phyloP scores from a whole-genome alignment of 64 coral and sea anemone genomes.

The Trachythela sp. region DNA sequence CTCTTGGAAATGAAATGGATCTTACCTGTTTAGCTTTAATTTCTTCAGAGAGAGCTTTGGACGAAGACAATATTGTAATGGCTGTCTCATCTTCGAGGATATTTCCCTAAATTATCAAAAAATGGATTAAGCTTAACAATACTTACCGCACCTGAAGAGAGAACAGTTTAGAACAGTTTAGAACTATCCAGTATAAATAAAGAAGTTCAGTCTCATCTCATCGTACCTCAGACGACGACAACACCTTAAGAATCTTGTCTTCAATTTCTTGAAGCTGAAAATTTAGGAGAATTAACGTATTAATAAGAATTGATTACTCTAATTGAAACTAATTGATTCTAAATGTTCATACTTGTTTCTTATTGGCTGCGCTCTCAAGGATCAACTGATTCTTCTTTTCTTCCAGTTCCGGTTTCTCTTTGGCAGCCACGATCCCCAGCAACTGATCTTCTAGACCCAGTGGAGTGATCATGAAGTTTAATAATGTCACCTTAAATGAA shows the following conservation, averaged over 20 bases:
- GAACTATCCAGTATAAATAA: background rate
- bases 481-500: constrained; percentile 46
- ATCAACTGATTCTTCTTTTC: constrained; percentile 97
- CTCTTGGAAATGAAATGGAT: background rate
- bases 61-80: constrained; percentile 95
- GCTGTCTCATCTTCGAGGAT: constrained; percentile 99
- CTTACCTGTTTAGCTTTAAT: constrained; percentile 94
- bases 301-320: background rate
- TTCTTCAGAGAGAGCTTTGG: constrained; percentile 97
- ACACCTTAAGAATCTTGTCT: constrained; percentile 86
- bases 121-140: too few relatives aligned
- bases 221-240: constrained; percentile 92
- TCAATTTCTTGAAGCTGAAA: constrained; percentile 95
- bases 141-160: too few relatives aligned
- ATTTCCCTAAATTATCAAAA: constrained; percentile 65
- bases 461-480: constrained; percentile 99
- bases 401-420: constrained; percentile 94
- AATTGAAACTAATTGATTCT: background rate
- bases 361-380: constrained; percentile 88
- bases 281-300: background rate
- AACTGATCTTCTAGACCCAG: constrained; percentile 93
- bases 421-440: constrained; percentile 93
- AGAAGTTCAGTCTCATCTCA: too few relatives aligned
- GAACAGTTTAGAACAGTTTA: background rate
- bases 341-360: constrained; percentile 73